These are phyloP conservation scores for Chelidonichthys spinosus DNA, from an alignment of 2,797 vertebrate species.

Conservation along the genomic window DNA sequence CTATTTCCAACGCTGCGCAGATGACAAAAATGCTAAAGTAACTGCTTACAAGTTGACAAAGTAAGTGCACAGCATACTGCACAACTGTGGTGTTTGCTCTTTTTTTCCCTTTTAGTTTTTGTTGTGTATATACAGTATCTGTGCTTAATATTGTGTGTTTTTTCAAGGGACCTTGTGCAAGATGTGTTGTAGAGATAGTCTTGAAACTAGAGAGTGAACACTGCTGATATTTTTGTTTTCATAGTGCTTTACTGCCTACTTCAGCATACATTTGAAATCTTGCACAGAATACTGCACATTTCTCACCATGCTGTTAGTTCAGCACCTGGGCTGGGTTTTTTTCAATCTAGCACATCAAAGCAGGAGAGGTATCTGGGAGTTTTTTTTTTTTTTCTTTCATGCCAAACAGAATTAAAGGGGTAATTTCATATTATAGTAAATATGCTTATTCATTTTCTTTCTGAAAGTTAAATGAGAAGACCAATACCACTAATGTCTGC, in stretches of 20 bases:
- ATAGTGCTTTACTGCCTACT: constrained; percentile 71
- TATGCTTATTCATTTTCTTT: not conserved
- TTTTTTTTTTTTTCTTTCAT: constrained; percentile 9
- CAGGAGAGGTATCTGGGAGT: constrained; percentile 17
- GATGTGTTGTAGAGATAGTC: constrained; percentile 82
- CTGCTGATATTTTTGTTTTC: constrained; percentile 70
- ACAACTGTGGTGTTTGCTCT: constrained; percentile 65
- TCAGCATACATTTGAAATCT: constrained; percentile 58
- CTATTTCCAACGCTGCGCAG: constrained; percentile 61
- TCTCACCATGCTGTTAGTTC: constrained; percentile 41
- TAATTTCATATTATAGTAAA: not conserved
- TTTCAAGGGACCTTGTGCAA: constrained; percentile 81
- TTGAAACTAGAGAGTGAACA: constrained; percentile 81
- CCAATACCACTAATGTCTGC: not conserved
- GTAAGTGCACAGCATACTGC: constrained; percentile 77
- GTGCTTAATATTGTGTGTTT: constrained; percentile 81
- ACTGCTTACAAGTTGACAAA: constrained; percentile 71
- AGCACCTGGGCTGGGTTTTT: constrained; percentile 47
- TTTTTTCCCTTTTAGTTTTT: constrained; percentile 42
- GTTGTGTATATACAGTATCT: constrained; percentile 77
- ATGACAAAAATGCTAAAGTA: constrained; percentile 58
- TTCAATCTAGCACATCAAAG: constrained; percentile 64
- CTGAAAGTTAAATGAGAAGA: not conserved
- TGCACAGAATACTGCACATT: constrained; percentile 52
- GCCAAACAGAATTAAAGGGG: not conserved